Percentiles rank a stretch among this genome's conserved stretches.
phyloP scores from a whole-genome alignment of 2,888 invertebrate species.

The Automeris io region DNA sequence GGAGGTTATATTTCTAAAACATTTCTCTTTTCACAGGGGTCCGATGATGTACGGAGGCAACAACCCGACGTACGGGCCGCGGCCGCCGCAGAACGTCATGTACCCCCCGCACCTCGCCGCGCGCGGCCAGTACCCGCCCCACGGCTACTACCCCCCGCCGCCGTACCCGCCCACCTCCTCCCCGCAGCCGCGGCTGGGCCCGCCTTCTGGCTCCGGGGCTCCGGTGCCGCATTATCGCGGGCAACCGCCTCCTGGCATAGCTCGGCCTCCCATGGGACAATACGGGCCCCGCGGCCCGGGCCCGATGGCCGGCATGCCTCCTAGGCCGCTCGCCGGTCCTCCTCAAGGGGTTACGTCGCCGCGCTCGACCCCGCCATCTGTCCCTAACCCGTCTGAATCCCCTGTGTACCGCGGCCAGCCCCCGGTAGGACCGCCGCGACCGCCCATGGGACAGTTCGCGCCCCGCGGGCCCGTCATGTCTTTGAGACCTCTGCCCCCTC shows the following conservation, averaged over 20 bases:
- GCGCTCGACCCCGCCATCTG: constrained; percentile 16
- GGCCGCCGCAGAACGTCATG: constrained; percentile 38
- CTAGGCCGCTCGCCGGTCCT: constrained; percentile 3
- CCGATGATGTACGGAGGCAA: constrained; percentile 60
- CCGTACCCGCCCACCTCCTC: constrained; percentile 16
- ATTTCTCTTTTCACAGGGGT: constrained; percentile 30
- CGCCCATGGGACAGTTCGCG: no score
- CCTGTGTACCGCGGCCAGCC: no score
- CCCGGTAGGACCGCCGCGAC: constrained; percentile 15
- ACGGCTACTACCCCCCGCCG: constrained; percentile 22
- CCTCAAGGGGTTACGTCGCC: constrained; percentile 13
- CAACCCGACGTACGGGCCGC: constrained; percentile 39
- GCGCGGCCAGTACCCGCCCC: constrained; percentile 25
- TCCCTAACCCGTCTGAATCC: no score
- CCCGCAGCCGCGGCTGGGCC: constrained; percentile 43
- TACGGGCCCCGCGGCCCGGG: constrained; percentile 32
- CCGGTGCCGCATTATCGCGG: constrained; percentile 12
- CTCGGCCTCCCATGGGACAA: constrained; percentile 16
- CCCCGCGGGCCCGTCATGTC: no score
- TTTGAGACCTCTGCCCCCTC: no score
- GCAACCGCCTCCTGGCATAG: not conserved
- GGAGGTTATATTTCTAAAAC: no score
- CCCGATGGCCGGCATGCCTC: constrained; percentile 17
- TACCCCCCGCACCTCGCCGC: constrained; percentile 31
- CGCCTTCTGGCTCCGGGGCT: constrained; percentile 17